Conservation (phyloP, 1,140 invertebrate genomes). For the Drosophila sucinea region DNA sequence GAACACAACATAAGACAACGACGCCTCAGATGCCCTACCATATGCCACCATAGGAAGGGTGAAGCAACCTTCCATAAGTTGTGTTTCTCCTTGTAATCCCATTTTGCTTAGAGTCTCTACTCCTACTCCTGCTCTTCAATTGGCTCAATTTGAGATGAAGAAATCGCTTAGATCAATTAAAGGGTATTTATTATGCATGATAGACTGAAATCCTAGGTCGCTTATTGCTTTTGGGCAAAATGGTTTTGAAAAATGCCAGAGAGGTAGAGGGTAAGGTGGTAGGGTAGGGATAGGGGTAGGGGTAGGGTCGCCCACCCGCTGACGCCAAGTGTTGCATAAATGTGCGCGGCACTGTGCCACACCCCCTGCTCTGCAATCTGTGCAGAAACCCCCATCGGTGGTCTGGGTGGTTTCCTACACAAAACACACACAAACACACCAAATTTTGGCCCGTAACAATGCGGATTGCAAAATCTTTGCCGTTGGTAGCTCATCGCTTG, state of each 20-base stretch:
- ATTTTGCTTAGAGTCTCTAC: no score
- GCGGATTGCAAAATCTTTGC: conserved; percentile 62
- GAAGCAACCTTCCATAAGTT: no score
- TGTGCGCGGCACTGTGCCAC: conserved; percentile 36
- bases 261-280: neutral
- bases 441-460: conserved; percentile 25
- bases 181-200: neutral
- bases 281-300: neutral
- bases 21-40: neutral
- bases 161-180: neutral
- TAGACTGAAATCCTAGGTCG: neutral
- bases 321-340: conserved; percentile 66
- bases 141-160: no score
- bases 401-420: conserved; percentile 20
- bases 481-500: conserved; percentile 63
- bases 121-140: no score
- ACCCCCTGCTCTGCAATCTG: neutral
- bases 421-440: conserved; percentile 19
- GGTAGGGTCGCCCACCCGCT: conserved; percentile 9
- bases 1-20: no score
- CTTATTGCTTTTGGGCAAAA: neutral
- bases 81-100: no score
- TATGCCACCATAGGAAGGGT: no score
- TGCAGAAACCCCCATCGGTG: no score
- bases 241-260: neutral